phyloP scores from a whole-genome alignment of 2,888 invertebrate species.

The Ariolimax columbianus region DNA sequence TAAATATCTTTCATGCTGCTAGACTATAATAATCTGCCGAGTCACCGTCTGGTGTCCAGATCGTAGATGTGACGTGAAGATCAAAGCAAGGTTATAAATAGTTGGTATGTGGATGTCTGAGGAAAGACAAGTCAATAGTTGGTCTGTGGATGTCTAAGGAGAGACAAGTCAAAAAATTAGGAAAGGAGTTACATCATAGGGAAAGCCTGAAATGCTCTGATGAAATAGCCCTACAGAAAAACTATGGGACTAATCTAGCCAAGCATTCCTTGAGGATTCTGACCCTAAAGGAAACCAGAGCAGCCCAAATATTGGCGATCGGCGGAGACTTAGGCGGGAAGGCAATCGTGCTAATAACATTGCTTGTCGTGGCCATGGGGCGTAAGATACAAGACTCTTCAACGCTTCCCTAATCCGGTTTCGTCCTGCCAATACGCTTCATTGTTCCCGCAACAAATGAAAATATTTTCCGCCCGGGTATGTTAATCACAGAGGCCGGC shows the following conservation, averaged over 20 bases:
- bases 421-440: constrained; percentile 42
- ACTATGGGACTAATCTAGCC: constrained; percentile 26
- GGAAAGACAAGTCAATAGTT: neutral
- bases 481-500: constrained; percentile 34
- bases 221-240: constrained; percentile 9
- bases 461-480: constrained; percentile 51
- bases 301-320: constrained; percentile 47
- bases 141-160: neutral
- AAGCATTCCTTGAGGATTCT: constrained; percentile 29
- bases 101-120: neutral
- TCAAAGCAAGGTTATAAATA: neutral
- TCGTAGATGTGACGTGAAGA: neutral
- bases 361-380: constrained; percentile 36
- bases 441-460: constrained; percentile 50
- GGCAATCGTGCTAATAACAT: constrained; percentile 49
- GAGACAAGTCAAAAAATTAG: neutral
- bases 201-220: neutral
- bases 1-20: too few species aligned
- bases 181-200: neutral
- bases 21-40: too few species aligned
- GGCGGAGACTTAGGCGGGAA: constrained; percentile 8
- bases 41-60: too few species aligned
- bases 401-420: constrained; percentile 45
- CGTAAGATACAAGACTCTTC: constrained; percentile 40
- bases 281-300: constrained; percentile 33